A percentile compares a stretch with the other conserved stretches of the same genome.
These are phyloP conservation scores for Macrocentrus cingulum DNA, from an alignment of 1,140 invertebrate species.

Conservation along the genomic window DNA sequence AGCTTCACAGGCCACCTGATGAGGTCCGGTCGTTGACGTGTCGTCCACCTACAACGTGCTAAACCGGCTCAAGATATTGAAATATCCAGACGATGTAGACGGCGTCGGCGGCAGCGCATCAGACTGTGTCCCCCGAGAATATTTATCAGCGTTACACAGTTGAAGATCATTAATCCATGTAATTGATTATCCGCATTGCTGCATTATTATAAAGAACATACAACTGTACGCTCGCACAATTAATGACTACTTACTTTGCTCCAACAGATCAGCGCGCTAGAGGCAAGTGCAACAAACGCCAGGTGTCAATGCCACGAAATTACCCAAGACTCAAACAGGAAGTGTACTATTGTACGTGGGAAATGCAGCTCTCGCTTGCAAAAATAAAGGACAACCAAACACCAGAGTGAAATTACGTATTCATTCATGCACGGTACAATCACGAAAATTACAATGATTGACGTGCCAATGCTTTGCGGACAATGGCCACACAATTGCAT, in stretches of 20 bases:
- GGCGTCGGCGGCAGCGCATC: constrained; percentile 6
- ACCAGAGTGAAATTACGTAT: background rate
- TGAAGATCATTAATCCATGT: constrained; percentile 22
- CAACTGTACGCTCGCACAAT: constrained; percentile 9
- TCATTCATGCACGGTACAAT: background rate
- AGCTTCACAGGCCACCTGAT: background rate
- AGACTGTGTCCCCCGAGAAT: constrained; percentile 14
- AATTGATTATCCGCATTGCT: constrained; percentile 22
- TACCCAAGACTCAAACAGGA: constrained; percentile 40
- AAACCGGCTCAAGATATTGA: constrained; percentile 15
- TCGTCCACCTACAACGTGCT: constrained; percentile 6
- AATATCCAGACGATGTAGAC: constrained; percentile 6
- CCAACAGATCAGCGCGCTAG: too few species aligned
- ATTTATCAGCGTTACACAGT: constrained; percentile 9
- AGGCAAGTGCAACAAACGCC: constrained; percentile 30
- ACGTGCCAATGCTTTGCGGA: background rate
- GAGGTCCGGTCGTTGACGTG: constrained; percentile 1
- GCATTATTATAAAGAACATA: constrained; percentile 21
- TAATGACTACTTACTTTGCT: background rate
- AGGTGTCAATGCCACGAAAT: constrained; percentile 46
- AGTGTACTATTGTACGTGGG: constrained; percentile 34
- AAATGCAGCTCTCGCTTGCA: constrained; percentile 22
- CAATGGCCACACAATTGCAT: too few species aligned
- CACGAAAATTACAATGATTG: constrained; percentile 1
- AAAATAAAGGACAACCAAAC: background rate